Percentiles rank a stretch among this genome's conserved stretches.
These are phyloP conservation scores for Diploptera punctata DNA, from an alignment of 2,888 invertebrate species.

Conservation along the genomic window DNA sequence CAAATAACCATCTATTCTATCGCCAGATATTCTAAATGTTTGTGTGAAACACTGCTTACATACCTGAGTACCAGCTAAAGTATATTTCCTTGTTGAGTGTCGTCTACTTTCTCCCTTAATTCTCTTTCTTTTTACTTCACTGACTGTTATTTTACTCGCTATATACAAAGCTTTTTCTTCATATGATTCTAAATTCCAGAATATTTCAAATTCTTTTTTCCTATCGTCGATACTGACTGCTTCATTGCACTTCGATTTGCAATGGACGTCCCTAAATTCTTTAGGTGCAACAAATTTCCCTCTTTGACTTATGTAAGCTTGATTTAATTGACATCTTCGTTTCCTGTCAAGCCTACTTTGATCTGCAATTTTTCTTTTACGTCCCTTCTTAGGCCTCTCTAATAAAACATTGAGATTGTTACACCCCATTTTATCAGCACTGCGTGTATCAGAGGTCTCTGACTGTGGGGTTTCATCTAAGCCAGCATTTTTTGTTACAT, in stretches of 20 bases:
- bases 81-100: not conserved
- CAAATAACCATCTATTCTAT: not conserved
- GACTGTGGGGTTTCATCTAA: not conserved
- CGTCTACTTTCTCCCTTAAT: not conserved
- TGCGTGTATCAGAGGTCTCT: not conserved
- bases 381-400: slow-evolving; percentile 12
- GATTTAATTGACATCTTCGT: not conserved
- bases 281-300: not conserved
- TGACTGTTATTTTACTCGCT: not conserved
- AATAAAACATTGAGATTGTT: not conserved
- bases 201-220: slow-evolving; percentile 5
- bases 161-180: not conserved
- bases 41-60: not conserved
- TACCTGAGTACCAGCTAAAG: not conserved
- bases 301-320: slow-evolving; percentile 2
- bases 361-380: not conserved
- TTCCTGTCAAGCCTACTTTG: not conserved
- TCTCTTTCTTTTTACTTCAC: not conserved
- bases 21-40: not conserved
- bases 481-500: not conserved
- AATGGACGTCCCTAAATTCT: slow-evolving; percentile 6
- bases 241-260: not conserved
- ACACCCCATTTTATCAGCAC: not conserved
- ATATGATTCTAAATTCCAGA: slow-evolving; percentile 5
- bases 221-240: not conserved